Percentiles rank a stretch among this genome's conserved stretches.
phyloP scores from a whole-genome alignment of 2,888 invertebrate genomes.

The Pandemis heparana region DNA sequence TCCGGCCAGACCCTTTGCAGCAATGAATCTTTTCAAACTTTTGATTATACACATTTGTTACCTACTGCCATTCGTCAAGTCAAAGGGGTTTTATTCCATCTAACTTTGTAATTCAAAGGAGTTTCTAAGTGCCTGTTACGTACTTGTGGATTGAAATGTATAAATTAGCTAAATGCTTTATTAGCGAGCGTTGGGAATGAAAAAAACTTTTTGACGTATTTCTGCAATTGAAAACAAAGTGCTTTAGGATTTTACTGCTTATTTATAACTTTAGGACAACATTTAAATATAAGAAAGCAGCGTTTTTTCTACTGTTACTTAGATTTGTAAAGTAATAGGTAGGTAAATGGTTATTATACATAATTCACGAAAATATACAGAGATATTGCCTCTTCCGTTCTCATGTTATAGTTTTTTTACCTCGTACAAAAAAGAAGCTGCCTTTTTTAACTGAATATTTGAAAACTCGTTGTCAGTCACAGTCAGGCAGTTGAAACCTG shows the following conservation, averaged over 20 bases:
- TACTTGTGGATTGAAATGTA: conserved; percentile 30
- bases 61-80: conserved; percentile 73
- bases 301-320: too few species aligned
- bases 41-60: conserved; percentile 82
- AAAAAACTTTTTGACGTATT: conserved; percentile 8
- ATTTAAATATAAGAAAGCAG: too few species aligned
- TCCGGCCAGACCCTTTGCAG: too few species aligned
- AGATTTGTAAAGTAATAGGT: too few species aligned
- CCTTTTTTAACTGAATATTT: too few species aligned
- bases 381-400: neutral
- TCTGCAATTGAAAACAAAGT: neutral
- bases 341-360: too few species aligned
- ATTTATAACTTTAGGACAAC: too few species aligned
- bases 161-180: conserved; percentile 27
- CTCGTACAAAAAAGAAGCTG: too few species aligned
- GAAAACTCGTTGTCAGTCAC: too few species aligned
- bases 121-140: conserved; percentile 56
- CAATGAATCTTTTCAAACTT: conserved; percentile 81
- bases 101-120: conserved; percentile 72
- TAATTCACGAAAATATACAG: too few species aligned
- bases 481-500: too few species aligned
- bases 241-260: neutral
- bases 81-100: conserved; percentile 68
- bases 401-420: too few species aligned
- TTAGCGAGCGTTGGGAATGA: neutral